Evolutionary conservation across 2,113 vertebrate genomes (phyloP).

Genomic region (Hyperoodon ampullatus): DNA sequence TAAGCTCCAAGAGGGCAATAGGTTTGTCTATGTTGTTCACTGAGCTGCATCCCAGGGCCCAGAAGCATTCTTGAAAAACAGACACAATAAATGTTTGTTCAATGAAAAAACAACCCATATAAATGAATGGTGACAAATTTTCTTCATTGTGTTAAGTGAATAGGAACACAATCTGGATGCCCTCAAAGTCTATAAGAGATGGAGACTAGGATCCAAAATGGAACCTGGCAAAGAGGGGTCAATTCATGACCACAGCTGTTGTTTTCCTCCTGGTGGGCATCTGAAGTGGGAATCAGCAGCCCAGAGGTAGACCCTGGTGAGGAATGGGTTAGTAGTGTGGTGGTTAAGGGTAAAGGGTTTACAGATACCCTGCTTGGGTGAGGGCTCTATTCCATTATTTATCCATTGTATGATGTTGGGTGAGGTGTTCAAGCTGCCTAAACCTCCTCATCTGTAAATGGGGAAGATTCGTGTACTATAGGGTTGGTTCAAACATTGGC

Average conservation of each 20-base stretch:
- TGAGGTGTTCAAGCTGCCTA: not conserved
- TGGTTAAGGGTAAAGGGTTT: not conserved
- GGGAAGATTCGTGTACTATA: not conserved
- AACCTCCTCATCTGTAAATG: not conserved
- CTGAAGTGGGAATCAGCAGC: not conserved
- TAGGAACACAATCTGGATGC: not conserved
- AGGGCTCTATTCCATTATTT: not conserved
- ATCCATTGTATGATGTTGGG: not conserved
- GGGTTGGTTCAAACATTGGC: not conserved
- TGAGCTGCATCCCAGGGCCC: not conserved
- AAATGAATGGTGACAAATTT: not conserved
- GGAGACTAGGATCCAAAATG: not conserved
- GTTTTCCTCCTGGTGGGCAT: not conserved
- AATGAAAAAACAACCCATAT: not conserved
- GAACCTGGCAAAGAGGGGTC: not conserved
- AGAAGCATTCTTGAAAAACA: not conserved
- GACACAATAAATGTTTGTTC: not conserved
- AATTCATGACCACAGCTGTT: not conserved
- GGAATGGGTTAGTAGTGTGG: too few relatives aligned
- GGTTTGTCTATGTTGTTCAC: not conserved
- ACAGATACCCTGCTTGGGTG: not conserved
- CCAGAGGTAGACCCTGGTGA: not conserved
- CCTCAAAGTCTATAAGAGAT: not conserved
- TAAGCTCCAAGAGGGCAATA: not conserved
- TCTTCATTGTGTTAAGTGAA: not conserved